Percentiles rank a stretch among this genome's conserved stretches.
These are phyloP conservation scores for Amblyopsis rosae DNA, from an alignment of 2,113 vertebrate genomes.

Conservation along the genomic window DNA sequence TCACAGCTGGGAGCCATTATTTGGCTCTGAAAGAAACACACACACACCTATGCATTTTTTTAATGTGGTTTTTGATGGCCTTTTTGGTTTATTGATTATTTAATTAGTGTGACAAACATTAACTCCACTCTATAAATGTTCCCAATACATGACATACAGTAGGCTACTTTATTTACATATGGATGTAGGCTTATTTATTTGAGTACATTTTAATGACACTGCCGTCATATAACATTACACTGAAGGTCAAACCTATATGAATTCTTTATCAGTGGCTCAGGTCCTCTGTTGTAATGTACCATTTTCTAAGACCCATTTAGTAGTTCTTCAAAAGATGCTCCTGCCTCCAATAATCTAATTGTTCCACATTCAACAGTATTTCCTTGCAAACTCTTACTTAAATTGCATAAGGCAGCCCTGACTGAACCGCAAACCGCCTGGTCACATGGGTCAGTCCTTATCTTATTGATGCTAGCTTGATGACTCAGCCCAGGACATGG, in stretches of 20 bases:
- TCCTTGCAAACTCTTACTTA: constrained; percentile 1
- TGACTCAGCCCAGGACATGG: constrained; percentile 44
- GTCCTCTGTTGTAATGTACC: background rate
- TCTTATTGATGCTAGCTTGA: constrained; percentile 37
- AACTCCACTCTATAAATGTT: background rate
- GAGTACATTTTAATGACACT: constrained; percentile 3
- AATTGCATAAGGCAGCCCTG: background rate
- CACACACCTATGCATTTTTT: constrained; percentile 6
- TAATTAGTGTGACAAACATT: background rate
- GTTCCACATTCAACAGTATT: constrained; percentile 3
- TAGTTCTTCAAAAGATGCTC: background rate
- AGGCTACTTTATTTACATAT: background rate
- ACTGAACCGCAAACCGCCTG: constrained; percentile 15
- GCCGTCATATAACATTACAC: background rate
- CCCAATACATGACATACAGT: background rate
- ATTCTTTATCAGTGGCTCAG: background rate
- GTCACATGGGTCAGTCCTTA: constrained; percentile 37
- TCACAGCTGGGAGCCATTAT: constrained; percentile 29
- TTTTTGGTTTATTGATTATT: background rate
- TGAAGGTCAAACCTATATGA: background rate
- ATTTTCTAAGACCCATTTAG: background rate
- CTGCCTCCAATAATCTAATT: background rate
- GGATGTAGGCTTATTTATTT: background rate
- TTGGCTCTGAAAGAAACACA: constrained; percentile 10
- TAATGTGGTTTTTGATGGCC: background rate